phyloP scores from a whole-genome alignment of 2,888 invertebrate genomes.

The Sphaeridia pumilis region DNA sequence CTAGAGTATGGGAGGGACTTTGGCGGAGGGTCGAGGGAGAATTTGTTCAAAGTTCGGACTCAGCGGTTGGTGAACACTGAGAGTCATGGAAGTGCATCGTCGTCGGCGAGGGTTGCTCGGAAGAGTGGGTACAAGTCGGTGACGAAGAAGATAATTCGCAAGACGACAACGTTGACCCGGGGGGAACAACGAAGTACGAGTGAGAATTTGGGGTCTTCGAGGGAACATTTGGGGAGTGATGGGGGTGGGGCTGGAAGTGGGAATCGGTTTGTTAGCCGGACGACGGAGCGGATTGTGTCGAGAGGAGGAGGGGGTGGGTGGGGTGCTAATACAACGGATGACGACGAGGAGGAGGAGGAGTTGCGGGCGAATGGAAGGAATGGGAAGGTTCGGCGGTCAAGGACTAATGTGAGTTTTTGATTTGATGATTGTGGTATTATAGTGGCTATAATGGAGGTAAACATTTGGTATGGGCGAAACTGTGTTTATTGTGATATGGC shows the following conservation, averaged over 20 bases:
- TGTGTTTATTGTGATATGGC: too few species aligned
- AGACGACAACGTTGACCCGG: constrained; percentile 74
- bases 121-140: constrained; percentile 68
- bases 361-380: background rate
- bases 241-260: constrained; percentile 24
- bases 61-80: constrained; percentile 72
- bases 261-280: constrained; percentile 26
- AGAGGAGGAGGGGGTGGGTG: constrained; percentile 25
- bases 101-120: constrained; percentile 70
- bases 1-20: constrained; percentile 45
- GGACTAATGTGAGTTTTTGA: background rate
- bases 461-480: too few species aligned
- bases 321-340: constrained; percentile 25
- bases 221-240: constrained; percentile 31
- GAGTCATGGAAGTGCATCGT: constrained; percentile 63
- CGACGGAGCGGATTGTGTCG: too few species aligned
- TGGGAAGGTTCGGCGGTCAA: background rate
- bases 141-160: constrained; percentile 72
- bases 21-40: constrained; percentile 42
- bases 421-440: too few species aligned
- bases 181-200: constrained; percentile 67
- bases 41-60: constrained; percentile 63
- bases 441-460: too few species aligned
- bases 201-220: constrained; percentile 46
- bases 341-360: constrained; percentile 29